These are phyloP conservation scores for Phenacoccus solenopsis DNA, from an alignment of 1,140 invertebrate genomes.

Conservation along the genomic window DNA sequence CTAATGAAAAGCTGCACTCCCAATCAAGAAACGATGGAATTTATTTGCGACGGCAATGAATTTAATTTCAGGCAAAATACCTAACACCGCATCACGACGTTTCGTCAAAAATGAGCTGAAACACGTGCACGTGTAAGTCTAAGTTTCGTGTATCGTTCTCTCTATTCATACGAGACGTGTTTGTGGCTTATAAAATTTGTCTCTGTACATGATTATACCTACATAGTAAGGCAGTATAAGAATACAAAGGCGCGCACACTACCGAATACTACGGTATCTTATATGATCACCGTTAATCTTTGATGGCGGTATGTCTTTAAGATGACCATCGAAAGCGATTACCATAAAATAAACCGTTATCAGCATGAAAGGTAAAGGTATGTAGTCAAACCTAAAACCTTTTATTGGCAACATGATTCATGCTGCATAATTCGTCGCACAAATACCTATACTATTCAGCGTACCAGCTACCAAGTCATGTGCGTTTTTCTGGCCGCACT, in stretches of 20 bases:
- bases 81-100: neutral
- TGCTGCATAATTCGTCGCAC: neutral
- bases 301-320: neutral
- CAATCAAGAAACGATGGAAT: neutral
- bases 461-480: too few relatives aligned
- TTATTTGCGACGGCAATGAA: neutral
- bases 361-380: neutral
- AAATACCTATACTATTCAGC: too few relatives aligned
- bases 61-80: neutral
- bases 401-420: neutral
- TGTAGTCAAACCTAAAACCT: neutral
- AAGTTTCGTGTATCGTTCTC: too few relatives aligned
- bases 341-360: constrained; percentile 14
- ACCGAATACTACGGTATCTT: neutral
- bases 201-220: too few relatives aligned
- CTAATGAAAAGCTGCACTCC: neutral
- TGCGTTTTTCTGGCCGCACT: neutral
- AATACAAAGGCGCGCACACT: too few relatives aligned
- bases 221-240: too few relatives aligned
- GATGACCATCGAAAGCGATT: constrained; percentile 13
- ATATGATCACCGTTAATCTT: neutral
- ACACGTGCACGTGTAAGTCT: too few relatives aligned
- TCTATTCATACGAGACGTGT: too few relatives aligned
- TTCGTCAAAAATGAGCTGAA: neutral
- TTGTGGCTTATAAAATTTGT: neutral